Evolutionary conservation across 2,888 invertebrate genomes (phyloP), one percentile per base, ranked within the genome.

Genomic region (Andrena trimmerana): DNA sequence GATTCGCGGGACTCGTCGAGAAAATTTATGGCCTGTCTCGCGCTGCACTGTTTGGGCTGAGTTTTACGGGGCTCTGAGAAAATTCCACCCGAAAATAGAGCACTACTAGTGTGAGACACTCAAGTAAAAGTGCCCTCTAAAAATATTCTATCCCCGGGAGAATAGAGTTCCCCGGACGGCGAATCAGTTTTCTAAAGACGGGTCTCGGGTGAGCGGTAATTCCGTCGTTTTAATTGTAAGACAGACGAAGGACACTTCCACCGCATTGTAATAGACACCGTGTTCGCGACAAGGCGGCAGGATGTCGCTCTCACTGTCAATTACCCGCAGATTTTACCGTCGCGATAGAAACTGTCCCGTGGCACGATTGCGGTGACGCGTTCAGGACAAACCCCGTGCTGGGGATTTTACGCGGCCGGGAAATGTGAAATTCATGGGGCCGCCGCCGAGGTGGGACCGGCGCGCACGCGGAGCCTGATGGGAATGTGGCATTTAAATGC

Each of bases 401-500:
- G 52, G 2, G 52, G 2, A 24, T 33, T 31, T 50, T 33, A 27
- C 13, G n/a, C 50, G 31, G 31, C 66, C 20, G 33, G 77, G 70
- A 79, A 79, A 79, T 65, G 36, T 16, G 65, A 66, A 74, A 74
- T 66, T 69, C 59, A 73, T 72, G 27, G 36, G 36, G 3, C 50
- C 48, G 27, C 13, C 50, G 27, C 13, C 50, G 54, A 42, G n/a
- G 20, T 3, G 24, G 42, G 27, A 27, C 24, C 8, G 54, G 50
- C n/a, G 42, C 7, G 33, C 16, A 71, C n/a, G 57, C 31, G 48
- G 33, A 59, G 70, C 66, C 33, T 48, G 63, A 27, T 20, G 36
- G 7, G 78, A 75, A 59, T 54, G 78, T 79, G 77, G 77, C 73
- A 78, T 81, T 83, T 77, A 77, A 81, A 81, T 60, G 52, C 36